phyloP scores from a whole-genome alignment of 2,113 vertebrate genomes.

The Fukomys damarensis region DNA sequence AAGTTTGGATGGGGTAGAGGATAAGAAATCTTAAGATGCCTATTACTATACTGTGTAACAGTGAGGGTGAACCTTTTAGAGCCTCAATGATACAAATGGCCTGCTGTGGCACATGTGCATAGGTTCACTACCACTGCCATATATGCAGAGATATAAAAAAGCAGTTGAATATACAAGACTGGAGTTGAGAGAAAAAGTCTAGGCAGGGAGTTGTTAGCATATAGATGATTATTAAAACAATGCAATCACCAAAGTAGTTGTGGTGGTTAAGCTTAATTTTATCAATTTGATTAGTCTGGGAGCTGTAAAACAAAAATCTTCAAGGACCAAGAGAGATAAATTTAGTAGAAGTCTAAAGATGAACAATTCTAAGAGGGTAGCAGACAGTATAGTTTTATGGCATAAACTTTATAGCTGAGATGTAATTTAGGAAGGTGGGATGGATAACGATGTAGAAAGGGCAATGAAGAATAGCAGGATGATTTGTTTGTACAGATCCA shows the following conservation, averaged over 20 bases:
- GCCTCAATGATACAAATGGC: neutral
- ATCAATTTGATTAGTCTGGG: neutral
- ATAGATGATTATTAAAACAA: conserved; percentile 50
- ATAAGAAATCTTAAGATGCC: conserved; percentile 25
- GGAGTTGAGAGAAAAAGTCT: conserved; percentile 16
- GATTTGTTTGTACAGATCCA: neutral
- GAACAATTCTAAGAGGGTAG: neutral
- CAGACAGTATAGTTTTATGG: conserved; percentile 16
- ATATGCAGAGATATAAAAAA: neutral
- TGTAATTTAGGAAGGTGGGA: neutral
- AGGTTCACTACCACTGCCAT: neutral
- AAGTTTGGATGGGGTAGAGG: neutral
- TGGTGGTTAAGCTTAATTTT: neutral
- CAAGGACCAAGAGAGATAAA: neutral
- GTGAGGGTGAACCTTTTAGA: neutral
- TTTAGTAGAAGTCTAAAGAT: neutral
- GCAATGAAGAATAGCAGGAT: conserved; percentile 10
- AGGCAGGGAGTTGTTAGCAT: neutral
- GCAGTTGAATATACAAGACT: neutral
- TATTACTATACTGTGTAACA: neutral
- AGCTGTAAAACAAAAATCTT: neutral
- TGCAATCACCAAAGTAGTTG: neutral
- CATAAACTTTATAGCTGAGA: conserved; percentile 7
- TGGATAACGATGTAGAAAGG: conserved; percentile 13
- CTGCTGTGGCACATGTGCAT: neutral